Evolutionary conservation across 2,113 vertebrate species (phyloP), one percentile per base, ranked within the genome.

Genomic region (Balaeniceps rex): DNA sequence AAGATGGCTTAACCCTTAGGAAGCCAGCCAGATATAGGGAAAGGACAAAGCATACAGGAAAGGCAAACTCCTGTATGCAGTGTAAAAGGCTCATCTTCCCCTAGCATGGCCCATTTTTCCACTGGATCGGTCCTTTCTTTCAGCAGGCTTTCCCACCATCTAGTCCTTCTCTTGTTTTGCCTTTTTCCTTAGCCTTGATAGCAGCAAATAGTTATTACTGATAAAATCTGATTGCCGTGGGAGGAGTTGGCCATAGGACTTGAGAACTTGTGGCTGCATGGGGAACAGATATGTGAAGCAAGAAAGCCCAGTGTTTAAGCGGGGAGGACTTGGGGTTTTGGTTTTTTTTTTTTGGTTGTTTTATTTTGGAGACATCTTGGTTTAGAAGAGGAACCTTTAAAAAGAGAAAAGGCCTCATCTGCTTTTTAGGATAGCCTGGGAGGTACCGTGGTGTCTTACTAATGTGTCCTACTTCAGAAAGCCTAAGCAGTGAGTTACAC

Each of bases 1-100:
- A 82, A 90, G 85, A 86, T 79, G 40, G 33, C 42, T 96, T 60
- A 85, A 94, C 90, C 64, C 55, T 93, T 88, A 83, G 76, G 86
- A 96, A 92, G 44, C 28, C 55, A 88, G 55, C 21, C 63, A 91
- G 49, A 33, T 60, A 40, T 1, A 83, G 61, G 24, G 36, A 66
- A 70, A 81, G n/a, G n/a, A 46, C 61, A 76, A 77, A 88, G 58
- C 54, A 74, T 10, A 58, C 10, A 70, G 64, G 33, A 42, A 84
- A 91, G 22, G 22, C 29, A 85, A 51, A 69, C 25, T 63, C 42
- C 24, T 57, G 7, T 31, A 21, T 19, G 11, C 31, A 14, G 11
- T 17, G 16, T 54, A n/a, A 69, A 70, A 14, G 7, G 23, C 44
- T 83, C 15, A 18, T 63, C 51, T 58, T 58, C 51, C 44, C 19